phyloP scores from a whole-genome alignment of 2,113 vertebrate genomes.

The Neoarius graeffei region DNA sequence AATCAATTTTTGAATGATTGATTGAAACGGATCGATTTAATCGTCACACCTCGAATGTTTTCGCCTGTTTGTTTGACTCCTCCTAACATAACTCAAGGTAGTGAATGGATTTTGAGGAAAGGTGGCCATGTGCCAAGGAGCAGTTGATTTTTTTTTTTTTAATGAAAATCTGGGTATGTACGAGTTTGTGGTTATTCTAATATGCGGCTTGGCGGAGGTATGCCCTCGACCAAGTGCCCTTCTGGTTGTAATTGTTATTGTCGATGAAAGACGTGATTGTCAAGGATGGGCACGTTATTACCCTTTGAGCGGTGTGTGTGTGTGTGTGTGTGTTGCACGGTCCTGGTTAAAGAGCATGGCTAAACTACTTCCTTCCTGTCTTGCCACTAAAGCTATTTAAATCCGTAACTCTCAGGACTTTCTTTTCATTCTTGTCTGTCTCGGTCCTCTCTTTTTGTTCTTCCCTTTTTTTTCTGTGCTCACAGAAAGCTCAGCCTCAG shows the following conservation, averaged over 20 bases:
- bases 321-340: neutral
- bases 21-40: no score
- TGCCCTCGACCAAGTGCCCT: no score
- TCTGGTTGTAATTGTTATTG: neutral
- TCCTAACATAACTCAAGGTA: no score
- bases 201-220: no score
- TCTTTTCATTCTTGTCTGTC: neutral
- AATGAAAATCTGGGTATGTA: no score
- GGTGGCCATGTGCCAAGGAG: no score
- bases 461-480: neutral
- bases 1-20: no score
- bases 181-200: no score
- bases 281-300: neutral
- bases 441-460: neutral
- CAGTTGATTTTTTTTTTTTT: no score
- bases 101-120: no score
- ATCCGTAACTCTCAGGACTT: constrained; percentile 5
- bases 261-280: neutral
- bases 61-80: no score
- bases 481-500: constrained; percentile 17
- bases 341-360: constrained; percentile 6
- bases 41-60: no score
- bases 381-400: constrained; percentile 31
- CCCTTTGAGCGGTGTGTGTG: neutral
- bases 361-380: constrained; percentile 38